A percentile compares a stretch with the other conserved stretches of the same genome.
Evolutionary conservation across 2,797 vertebrate species (phyloP).

Genomic region (Peromyscus nudipes): DNA sequence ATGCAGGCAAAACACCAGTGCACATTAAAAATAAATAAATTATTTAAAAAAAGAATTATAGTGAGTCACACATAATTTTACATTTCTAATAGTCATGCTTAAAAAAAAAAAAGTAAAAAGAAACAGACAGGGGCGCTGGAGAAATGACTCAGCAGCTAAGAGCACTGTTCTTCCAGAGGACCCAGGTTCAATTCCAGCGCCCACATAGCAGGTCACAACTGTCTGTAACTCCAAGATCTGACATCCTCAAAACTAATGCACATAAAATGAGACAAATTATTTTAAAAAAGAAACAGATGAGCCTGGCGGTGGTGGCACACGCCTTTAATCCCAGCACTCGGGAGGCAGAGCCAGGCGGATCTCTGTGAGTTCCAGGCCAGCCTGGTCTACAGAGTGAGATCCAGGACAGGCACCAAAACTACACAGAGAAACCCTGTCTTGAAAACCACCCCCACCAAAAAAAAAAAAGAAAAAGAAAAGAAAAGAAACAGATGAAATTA

Average conservation of each 20-base stretch:
- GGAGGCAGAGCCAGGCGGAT: no score
- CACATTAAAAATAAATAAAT: no score
- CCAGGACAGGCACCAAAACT: no score
- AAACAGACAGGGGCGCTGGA: background rate
- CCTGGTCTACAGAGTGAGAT: no score
- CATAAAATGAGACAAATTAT: background rate
- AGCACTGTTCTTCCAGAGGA: background rate
- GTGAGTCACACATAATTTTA: slow-evolving; percentile 24
- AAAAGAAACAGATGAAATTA: slow-evolving; percentile 23
- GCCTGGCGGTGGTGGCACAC: no score
- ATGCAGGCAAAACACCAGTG: no score
- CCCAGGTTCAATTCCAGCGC: background rate
- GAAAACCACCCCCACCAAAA: no score
- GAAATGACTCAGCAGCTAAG: background rate
- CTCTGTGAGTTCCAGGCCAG: no score
- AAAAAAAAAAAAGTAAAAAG: background rate
- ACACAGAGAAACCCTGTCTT: no score
- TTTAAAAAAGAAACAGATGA: background rate
- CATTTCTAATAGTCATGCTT: slow-evolving; percentile 28
- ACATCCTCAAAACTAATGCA: background rate
- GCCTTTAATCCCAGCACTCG: no score
- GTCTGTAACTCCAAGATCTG: background rate
- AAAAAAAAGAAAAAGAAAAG: background rate
- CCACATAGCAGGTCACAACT: background rate
- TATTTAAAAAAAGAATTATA: background rate